phyloP scores from a whole-genome alignment of 2,113 vertebrate species.

The Junco hyemalis region DNA sequence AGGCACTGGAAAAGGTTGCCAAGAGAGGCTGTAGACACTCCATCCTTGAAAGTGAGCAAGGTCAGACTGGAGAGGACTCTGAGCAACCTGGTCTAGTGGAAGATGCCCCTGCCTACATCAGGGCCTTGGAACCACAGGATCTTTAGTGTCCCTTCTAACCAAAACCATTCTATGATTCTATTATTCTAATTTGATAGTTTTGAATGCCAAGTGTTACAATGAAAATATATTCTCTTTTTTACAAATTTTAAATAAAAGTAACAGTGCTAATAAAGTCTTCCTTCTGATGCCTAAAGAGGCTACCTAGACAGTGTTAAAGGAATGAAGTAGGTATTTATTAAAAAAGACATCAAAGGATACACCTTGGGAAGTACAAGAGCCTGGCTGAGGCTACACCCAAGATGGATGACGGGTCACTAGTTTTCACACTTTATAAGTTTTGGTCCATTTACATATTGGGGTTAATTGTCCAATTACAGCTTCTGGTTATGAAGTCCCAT shows the following conservation, averaged over 20 bases:
- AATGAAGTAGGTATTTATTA: not conserved
- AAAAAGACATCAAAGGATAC: not conserved
- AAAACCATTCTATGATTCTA: accelerated
- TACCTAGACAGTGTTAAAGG: not conserved
- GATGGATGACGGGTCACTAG: not conserved
- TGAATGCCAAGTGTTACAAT: not conserved
- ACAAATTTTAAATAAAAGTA: not conserved
- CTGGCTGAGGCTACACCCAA: not conserved
- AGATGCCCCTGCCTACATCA: not conserved
- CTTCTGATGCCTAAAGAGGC: not conserved
- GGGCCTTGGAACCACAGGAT: not conserved
- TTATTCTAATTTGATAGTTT: not conserved
- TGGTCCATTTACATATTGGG: not conserved
- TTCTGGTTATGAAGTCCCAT: not conserved
- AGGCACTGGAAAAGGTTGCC: not conserved
- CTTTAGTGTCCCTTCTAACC: not conserved
- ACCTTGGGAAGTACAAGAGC: not conserved
- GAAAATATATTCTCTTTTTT: not conserved
- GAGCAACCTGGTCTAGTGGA: not conserved
- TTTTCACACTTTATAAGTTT: not conserved
- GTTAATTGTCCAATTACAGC: not conserved
- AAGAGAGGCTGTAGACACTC: not conserved
- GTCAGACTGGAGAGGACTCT: not conserved
- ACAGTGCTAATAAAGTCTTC: not conserved
- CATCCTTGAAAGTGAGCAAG: not conserved